These are phyloP conservation scores for Planiliza haematocheilus DNA, from an alignment of 2,113 vertebrate species.

Conservation along the genomic window DNA sequence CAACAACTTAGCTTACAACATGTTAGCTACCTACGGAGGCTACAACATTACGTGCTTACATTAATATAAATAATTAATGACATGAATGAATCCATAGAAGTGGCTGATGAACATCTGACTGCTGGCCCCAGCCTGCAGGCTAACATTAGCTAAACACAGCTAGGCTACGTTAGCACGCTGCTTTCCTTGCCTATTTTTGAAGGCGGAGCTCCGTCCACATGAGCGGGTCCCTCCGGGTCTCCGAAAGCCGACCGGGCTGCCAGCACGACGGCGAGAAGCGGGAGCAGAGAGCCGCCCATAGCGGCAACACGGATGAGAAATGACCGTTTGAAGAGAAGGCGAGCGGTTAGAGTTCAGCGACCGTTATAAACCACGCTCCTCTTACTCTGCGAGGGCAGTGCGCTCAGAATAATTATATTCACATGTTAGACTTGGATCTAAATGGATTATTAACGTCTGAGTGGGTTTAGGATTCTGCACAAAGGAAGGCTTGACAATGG, in stretches of 20 bases:
- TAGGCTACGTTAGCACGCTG: background rate
- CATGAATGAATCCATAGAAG: no score
- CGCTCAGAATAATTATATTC: no score
- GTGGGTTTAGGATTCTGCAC: background rate
- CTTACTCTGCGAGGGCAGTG: no score
- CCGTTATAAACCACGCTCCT: background rate
- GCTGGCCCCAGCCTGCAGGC: background rate
- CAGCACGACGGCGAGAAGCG: slow-evolving; percentile 49
- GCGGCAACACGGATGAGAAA: background rate
- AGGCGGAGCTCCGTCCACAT: slow-evolving; percentile 81
- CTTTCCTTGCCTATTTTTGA: slow-evolving; percentile 81
- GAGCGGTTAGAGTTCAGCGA: background rate
- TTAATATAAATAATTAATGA: no score
- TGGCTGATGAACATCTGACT: background rate
- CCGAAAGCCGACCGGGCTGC: slow-evolving; percentile 29
- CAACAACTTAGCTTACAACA: no score
- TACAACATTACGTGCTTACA: no score
- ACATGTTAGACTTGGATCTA: no score
- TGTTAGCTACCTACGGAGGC: no score
- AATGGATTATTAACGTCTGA: background rate
- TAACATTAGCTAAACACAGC: slow-evolving; percentile 20
- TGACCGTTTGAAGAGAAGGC: background rate
- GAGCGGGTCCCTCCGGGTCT: slow-evolving; percentile 62
- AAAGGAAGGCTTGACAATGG: background rate
- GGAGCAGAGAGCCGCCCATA: slow-evolving; percentile 40